Conservation (phyloP, 2,888 invertebrate genomes). For the Eustalomyia histrio region DNA sequence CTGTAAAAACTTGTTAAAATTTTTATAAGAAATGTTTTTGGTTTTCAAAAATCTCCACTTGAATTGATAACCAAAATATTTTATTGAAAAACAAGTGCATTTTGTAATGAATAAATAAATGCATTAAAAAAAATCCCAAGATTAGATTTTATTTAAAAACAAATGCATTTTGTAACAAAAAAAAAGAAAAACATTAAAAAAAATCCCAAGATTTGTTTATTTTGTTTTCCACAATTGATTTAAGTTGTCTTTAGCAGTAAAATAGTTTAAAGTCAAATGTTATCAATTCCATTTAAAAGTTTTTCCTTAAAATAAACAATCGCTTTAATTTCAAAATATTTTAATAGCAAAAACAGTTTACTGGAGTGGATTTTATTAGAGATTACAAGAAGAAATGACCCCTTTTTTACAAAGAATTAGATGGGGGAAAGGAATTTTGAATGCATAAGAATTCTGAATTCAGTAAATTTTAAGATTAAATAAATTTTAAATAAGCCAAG, state of each 20-base stretch:
- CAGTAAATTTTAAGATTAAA: slow-evolving; percentile 26
- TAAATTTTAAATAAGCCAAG: slow-evolving; percentile 28
- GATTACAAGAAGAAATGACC: background rate
- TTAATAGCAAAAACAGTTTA: background rate
- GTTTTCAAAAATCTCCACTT: background rate
- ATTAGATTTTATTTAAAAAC: slow-evolving; percentile 19
- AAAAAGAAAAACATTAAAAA: background rate
- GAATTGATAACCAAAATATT: background rate
- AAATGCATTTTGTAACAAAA: slow-evolving; percentile 5
- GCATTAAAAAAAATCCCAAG: background rate
- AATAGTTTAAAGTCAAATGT: slow-evolving; percentile 52
- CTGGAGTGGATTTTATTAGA: background rate
- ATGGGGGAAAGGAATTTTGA: background rate
- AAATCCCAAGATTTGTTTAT: slow-evolving; percentile 8
- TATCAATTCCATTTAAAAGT: slow-evolving; percentile 39
- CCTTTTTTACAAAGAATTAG: background rate
- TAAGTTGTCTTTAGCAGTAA: background rate
- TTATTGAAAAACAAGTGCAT: slow-evolving; percentile 24
- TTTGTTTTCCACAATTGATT: slow-evolving; percentile 19
- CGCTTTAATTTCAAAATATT: background rate
- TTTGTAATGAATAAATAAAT: background rate
- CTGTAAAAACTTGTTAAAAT: slow-evolving; percentile 30
- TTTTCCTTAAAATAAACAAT: background rate
- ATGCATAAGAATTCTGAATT: slow-evolving; percentile 5
- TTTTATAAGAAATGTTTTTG: background rate